Base-by-base conservation (phyloP, 2,888 invertebrate genomes). In the Quadriops clusia region DNA sequence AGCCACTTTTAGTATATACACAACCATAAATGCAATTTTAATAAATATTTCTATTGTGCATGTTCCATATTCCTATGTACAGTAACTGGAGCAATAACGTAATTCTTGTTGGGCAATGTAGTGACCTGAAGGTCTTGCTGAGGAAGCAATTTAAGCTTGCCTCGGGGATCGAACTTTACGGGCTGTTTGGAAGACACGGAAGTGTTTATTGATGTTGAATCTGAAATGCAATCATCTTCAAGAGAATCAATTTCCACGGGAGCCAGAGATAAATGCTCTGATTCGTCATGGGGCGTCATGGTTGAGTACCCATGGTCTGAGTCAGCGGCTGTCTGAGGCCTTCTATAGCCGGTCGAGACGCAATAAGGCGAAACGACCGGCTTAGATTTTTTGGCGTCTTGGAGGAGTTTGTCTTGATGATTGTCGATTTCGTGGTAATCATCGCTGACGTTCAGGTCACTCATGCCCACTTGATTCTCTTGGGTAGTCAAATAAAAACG, bases 301-400 rank as follows among this genome's bases (percentile, higher is more conserved):
- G 89, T 89, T 3, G 87, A 89, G 60, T 93, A 93, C 2, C 93
- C 93, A 53, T 91, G 89, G 63, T 93, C 93, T n/a, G 86, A 89
- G 45, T 80, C 80, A 23, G 77, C 79, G 0, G 80, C 77, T 1
- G 78, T 72, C 24, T 77, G 74, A 3, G 83, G 75, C 16, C 85
- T 70, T 21, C 82, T 65, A 54, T 86, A 87, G 31, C 77, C 78
- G 1, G 84, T 82, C 23, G 84, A 77, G 37, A 89, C 80, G 38
- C 85, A 76, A 55, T 91, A 91, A 0, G 91, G 90, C 2, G 87
- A 89, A 42, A 89, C 76, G 4, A 78, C 77, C 10, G 77, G 75
- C 26, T 77, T 73, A 39, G 62, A 63, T 24, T 47, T 49, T 30
- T 51, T 50, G 22, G 51, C 54, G 36, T 71, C 70, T 40, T 75